Evolutionary conservation across 2,113 vertebrate genomes (phyloP).

Genomic region (Dipodomys spectabilis): DNA sequence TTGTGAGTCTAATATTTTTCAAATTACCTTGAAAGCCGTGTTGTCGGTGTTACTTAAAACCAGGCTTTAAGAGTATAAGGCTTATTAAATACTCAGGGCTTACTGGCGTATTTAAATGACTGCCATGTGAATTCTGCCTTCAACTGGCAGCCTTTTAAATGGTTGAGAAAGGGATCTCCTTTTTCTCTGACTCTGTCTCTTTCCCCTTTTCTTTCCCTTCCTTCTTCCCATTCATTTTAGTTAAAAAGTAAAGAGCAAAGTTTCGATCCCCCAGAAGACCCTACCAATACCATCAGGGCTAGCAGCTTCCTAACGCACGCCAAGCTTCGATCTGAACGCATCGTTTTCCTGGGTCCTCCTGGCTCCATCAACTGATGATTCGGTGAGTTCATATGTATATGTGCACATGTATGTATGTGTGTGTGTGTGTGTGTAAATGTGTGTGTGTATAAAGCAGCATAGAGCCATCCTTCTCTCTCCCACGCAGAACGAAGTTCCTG

Average conservation of each 20-base stretch:
- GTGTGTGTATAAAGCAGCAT: background rate
- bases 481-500: background rate
- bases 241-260: slow-evolving; percentile 72
- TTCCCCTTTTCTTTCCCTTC: background rate
- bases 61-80: slow-evolving; percentile 41
- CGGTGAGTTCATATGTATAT: background rate
- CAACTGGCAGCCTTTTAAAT: background rate
- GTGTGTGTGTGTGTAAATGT: no score
- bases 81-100: no score
- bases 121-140: background rate
- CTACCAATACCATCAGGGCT: background rate
- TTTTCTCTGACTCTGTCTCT: background rate
- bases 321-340: background rate
- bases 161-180: background rate
- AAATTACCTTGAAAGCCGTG: slow-evolving; percentile 61
- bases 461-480: background rate
- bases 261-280: background rate
- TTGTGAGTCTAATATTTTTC: slow-evolving; percentile 47
- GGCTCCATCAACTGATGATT: background rate
- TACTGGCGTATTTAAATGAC: no score
- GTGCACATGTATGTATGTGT: no score
- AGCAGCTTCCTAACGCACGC: background rate
- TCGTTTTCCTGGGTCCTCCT: background rate
- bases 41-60: slow-evolving; percentile 2
- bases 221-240: slow-evolving; percentile 72